A percentile compares a stretch with the other conserved stretches of the same genome.
phyloP scores from a whole-genome alignment of 1,140 invertebrate genomes.

The Halesus radiatus region DNA sequence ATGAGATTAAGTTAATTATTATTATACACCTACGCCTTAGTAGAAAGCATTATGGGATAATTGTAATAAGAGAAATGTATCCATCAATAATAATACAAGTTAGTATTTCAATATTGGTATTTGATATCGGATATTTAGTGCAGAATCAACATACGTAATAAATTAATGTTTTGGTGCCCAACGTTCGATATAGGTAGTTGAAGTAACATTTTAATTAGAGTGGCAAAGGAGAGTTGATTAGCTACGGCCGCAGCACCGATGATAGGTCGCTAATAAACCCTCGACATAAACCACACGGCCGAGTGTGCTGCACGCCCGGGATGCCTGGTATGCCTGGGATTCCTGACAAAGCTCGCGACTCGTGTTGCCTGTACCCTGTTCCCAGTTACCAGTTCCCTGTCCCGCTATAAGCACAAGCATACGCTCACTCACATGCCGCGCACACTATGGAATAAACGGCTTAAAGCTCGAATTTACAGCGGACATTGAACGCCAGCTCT shows the following conservation, averaged over 20 bases:
- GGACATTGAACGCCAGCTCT: not conserved
- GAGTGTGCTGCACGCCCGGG: not conserved
- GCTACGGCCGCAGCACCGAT: not conserved
- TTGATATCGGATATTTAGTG: too few species aligned
- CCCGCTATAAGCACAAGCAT: not conserved
- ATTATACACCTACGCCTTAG: too few species aligned
- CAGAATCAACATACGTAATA: too few species aligned
- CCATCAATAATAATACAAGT: too few species aligned
- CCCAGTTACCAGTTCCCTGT: too few species aligned
- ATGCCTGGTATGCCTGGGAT: not conserved
- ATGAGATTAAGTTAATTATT: too few species aligned
- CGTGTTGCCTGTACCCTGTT: not conserved
- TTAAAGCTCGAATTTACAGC: not conserved
- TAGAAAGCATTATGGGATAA: too few species aligned
- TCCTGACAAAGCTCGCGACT: not conserved
- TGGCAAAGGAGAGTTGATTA: conserved; percentile 1
- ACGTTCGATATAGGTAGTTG: not conserved
- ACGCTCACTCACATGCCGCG: not conserved
- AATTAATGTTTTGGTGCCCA: too few species aligned
- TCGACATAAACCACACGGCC: not conserved
- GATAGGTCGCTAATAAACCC: conserved; percentile 8
- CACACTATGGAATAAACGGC: not conserved
- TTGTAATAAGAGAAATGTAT: too few species aligned
- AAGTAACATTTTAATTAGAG: not conserved
- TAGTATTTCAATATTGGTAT: too few species aligned